phyloP scores from a whole-genome alignment of 2,888 invertebrate species.

The Holacanthella duospinosa region DNA sequence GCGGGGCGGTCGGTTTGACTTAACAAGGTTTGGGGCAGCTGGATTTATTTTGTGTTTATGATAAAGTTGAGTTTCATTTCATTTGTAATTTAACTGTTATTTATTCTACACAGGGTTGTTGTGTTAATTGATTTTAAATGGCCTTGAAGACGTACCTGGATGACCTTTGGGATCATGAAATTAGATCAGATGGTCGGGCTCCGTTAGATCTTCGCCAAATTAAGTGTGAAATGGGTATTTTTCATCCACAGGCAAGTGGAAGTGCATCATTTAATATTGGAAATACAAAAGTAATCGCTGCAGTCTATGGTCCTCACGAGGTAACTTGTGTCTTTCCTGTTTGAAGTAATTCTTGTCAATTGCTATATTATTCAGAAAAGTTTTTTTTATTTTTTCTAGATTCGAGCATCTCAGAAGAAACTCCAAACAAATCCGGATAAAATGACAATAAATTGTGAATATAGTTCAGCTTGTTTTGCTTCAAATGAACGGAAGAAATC shows the following conservation, averaged over 20 bases:
- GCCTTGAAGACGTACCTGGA: constrained; percentile 39
- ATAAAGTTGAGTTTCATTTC: too few relatives aligned
- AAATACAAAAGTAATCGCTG: constrained; percentile 88
- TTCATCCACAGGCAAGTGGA: constrained; percentile 77
- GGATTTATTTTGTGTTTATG: too few relatives aligned
- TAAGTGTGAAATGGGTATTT: constrained; percentile 80
- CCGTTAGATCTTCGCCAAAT: constrained; percentile 79
- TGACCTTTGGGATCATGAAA: constrained; percentile 48
- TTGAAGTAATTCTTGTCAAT: too few relatives aligned
- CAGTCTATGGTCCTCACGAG: constrained; percentile 97
- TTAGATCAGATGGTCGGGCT: constrained; percentile 78
- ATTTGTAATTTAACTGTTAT: too few relatives aligned
- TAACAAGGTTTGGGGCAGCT: too few relatives aligned
- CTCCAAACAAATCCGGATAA: constrained; percentile 38
- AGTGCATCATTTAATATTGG: constrained; percentile 94
- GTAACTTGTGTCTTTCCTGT: too few relatives aligned
- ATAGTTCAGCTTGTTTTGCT: constrained; percentile 91
- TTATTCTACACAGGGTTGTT: too few relatives aligned
- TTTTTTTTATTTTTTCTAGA: constrained; percentile 14
- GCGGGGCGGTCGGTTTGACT: too few relatives aligned
- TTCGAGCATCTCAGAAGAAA: constrained; percentile 26
- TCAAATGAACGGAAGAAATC: constrained; percentile 70
- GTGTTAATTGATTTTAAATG: constrained; percentile 12
- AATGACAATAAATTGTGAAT: constrained; percentile 74
- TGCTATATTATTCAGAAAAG: too few relatives aligned